A percentile compares a stretch with the other conserved stretches of the same genome.
phyloP scores from a whole-genome alignment of 2,888 invertebrate species.

The Mellilla xanthometata region DNA sequence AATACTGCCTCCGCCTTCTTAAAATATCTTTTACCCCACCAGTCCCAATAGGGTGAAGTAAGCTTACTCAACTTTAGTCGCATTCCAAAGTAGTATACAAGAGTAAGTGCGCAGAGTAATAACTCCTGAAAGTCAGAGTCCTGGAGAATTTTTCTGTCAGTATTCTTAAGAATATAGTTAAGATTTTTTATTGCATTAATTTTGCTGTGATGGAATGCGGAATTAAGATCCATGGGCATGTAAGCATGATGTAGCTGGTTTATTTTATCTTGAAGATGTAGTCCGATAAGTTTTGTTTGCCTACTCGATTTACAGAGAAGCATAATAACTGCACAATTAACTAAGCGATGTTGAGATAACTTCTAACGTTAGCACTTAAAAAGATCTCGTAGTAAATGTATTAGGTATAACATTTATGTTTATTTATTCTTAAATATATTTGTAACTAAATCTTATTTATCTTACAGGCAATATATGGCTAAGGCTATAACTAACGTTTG shows the following conservation, averaged over 20 bases:
- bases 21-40: constrained; percentile 47
- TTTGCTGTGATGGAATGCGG: constrained; percentile 41
- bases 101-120: constrained; percentile 48
- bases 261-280: constrained; percentile 42
- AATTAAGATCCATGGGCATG: constrained; percentile 49
- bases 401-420: no score
- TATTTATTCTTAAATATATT: no score
- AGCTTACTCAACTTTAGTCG: constrained; percentile 47
- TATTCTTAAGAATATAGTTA: constrained; percentile 39
- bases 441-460: no score
- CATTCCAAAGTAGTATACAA: constrained; percentile 62
- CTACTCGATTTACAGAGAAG: constrained; percentile 10
- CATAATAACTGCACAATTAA: constrained; percentile 1
- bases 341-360: neutral
- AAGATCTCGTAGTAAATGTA: no score
- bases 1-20: constrained; percentile 50
- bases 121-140: constrained; percentile 47
- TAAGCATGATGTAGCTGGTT: constrained; percentile 39
- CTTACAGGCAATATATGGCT: no score
- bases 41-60: constrained; percentile 40
- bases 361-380: no score
- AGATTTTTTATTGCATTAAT: constrained; percentile 43
- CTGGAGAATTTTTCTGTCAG: constrained; percentile 38
- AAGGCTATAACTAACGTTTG: no score
- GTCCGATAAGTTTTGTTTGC: constrained; percentile 8